Conservation (phyloP, 2,113 vertebrate genomes). For the Chamaetylas fuelleborni region DNA sequence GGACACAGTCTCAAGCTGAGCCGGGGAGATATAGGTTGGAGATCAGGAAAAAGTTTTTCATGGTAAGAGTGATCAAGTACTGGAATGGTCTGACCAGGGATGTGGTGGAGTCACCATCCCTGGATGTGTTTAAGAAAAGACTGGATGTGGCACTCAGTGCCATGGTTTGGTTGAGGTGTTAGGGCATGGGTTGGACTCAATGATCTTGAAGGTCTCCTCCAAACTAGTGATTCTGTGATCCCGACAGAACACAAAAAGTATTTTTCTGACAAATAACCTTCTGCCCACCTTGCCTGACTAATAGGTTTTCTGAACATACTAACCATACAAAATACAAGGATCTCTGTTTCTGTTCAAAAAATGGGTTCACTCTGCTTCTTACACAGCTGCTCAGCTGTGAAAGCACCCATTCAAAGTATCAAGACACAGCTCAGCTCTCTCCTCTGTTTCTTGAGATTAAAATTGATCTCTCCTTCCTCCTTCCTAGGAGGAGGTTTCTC, state of each 20-base stretch:
- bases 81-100: neutral
- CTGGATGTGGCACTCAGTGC: neutral
- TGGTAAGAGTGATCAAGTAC: accelerated
- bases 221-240: neutral
- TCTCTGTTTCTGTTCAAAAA: neutral
- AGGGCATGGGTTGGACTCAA: neutral
- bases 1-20: neutral
- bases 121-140: neutral
- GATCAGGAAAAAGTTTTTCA: neutral
- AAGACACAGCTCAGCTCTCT: neutral
- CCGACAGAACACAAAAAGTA: neutral
- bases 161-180: neutral
- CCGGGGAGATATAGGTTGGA: neutral
- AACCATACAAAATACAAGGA: neutral
- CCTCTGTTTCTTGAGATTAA: neutral
- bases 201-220: neutral
- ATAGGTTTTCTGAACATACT: neutral
- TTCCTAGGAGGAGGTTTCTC: neutral
- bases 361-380: neutral
- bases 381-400: neutral
- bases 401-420: neutral
- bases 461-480: neutral
- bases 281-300: neutral
- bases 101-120: neutral
- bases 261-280: neutral